phyloP scores from a whole-genome alignment of 2,113 vertebrate genomes.

The Pelvicachromis taeniatus region DNA sequence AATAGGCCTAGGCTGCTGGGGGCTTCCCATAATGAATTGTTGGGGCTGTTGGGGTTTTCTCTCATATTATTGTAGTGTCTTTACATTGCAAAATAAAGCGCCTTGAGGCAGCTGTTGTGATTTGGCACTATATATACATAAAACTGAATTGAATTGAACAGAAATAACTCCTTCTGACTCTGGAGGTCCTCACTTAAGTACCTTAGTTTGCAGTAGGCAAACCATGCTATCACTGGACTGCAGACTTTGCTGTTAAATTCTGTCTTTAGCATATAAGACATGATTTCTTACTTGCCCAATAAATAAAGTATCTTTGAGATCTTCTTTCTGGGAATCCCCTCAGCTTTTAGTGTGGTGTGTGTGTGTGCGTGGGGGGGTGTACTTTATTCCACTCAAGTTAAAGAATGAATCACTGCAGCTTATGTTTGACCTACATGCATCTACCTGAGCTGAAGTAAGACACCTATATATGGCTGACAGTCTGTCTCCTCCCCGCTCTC shows the following conservation, averaged over 20 bases:
- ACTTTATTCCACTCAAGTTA: not conserved
- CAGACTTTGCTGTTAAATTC: not conserved
- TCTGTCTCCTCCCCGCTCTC: not conserved
- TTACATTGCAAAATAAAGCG: not conserved
- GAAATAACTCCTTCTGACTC: not conserved
- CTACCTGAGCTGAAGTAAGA: slow-evolving; percentile 32
- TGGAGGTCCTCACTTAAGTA: not conserved
- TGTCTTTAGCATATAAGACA: not conserved
- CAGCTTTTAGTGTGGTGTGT: not conserved
- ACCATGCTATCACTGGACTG: not conserved
- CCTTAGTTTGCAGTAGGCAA: not conserved
- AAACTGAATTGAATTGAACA: not conserved
- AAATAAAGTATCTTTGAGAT: not conserved
- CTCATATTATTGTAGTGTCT: not conserved
- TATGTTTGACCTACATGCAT: slow-evolving; percentile 19
- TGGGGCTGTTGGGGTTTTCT: not conserved
- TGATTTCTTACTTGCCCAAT: not conserved
- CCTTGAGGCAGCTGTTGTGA: not conserved
- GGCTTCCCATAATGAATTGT: not conserved
- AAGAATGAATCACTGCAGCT: not conserved
- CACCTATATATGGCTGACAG: not conserved
- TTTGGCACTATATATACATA: not conserved
- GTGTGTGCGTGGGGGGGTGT: not conserved
- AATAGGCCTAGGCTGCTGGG: not conserved
- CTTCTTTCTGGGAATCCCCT: not conserved